phyloP scores from a whole-genome alignment of 2,888 invertebrate genomes.

The Drosophila fulvimacula region DNA sequence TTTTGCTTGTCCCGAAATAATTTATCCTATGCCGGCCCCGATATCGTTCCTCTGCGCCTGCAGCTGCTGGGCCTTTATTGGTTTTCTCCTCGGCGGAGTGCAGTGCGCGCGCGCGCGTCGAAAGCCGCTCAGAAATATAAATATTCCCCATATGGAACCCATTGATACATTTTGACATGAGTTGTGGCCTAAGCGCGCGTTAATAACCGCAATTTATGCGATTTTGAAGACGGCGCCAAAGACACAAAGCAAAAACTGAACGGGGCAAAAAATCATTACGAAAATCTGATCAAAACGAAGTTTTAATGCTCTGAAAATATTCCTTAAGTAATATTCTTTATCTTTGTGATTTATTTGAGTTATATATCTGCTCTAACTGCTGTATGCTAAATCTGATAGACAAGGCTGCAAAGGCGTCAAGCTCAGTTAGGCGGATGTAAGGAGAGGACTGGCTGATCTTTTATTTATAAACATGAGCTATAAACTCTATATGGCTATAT shows the following conservation, averaged over 20 bases:
- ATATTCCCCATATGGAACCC: conserved; percentile 83
- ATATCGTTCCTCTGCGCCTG: conserved; percentile 37
- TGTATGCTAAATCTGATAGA: neutral
- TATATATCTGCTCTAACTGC: neutral
- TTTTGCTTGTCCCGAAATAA: conserved; percentile 85
- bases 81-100: conserved; percentile 37
- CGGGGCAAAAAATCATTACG: neutral
- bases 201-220: conserved; percentile 82
- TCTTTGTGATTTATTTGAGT: fast-evolving
- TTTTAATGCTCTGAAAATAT: conserved; percentile 6
- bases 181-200: conserved; percentile 83
- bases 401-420: no score
- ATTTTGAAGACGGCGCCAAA: conserved; percentile 72
- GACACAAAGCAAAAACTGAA: conserved; percentile 6
- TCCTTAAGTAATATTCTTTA: no score
- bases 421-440: no score
- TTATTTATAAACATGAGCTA: no score
- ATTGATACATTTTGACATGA: conserved; percentile 84
- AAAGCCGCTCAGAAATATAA: conserved; percentile 77
- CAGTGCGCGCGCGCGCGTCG: conserved; percentile 22
- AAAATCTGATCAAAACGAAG: conserved; percentile 2
- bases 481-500: no score
- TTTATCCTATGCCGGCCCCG: conserved; percentile 75
- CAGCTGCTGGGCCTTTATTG: conserved; percentile 65
- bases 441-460: no score